Evolutionary conservation across 2,113 vertebrate species (phyloP).

Genomic region (Struthio camelus): DNA sequence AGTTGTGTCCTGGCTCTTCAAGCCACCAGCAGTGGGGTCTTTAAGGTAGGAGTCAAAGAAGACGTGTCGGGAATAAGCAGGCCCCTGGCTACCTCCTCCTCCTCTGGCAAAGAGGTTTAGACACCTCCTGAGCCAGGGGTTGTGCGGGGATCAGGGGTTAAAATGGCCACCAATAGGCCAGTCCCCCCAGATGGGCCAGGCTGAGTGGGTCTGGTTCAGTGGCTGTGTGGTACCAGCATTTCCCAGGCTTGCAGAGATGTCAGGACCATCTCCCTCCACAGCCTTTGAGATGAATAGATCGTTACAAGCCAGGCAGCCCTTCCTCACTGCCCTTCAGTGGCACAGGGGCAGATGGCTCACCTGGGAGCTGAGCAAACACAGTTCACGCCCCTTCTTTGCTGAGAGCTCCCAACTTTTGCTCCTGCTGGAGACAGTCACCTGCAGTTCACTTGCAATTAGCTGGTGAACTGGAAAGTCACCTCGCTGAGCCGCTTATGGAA

Average conservation of each 20-base stretch:
- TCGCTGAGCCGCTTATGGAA: constrained; percentile 53
- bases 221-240: rapidly evolving
- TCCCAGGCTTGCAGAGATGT: background rate
- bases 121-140: background rate
- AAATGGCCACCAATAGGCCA: rapidly evolving
- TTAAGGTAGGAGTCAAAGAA: background rate
- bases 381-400: background rate
- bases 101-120: background rate
- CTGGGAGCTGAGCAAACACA: background rate
- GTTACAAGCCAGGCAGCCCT: background rate
- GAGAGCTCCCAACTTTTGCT: constrained; percentile 24
- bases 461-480: constrained; percentile 63
- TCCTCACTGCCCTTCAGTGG: background rate
- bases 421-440: constrained; percentile 19
- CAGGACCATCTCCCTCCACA: rapidly evolving
- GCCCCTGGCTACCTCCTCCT: background rate
- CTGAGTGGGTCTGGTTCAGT: rapidly evolving
- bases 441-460: constrained; percentile 50
- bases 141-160: background rate
- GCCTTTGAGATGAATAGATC: background rate
- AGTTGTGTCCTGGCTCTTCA: background rate
- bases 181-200: background rate
- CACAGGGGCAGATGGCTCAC: background rate
- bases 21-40: background rate
- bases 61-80: background rate